Evolutionary conservation across 2,113 vertebrate species (phyloP).

Genomic region (Passerina amoena): DNA sequence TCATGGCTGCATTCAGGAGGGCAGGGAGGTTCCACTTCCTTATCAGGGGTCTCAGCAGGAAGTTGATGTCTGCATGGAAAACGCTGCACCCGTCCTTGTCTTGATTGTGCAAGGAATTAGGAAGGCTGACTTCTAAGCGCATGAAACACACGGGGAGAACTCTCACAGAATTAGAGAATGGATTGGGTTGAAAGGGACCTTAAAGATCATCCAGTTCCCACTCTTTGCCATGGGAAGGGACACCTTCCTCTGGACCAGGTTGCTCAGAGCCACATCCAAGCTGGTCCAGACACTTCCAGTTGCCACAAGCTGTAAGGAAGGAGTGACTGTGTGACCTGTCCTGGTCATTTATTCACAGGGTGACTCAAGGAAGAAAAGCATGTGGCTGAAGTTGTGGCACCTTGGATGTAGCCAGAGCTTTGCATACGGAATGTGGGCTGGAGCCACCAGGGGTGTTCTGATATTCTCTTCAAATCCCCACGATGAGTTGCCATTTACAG

Average conservation of each 20-base stretch:
- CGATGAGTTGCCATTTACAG: accelerated
- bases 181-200: not conserved
- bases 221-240: not conserved
- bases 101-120: not conserved
- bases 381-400: not conserved
- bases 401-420: not conserved
- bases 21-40: not conserved
- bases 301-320: not conserved
- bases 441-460: not conserved
- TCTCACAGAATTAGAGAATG: not conserved
- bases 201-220: not conserved
- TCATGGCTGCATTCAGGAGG: not conserved
- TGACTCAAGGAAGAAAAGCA: not conserved
- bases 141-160: not conserved
- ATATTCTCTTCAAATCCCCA: not conserved
- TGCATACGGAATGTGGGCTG: not conserved
- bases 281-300: not conserved
- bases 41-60: not conserved
- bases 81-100: not conserved
- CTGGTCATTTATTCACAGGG: not conserved
- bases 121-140: not conserved
- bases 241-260: not conserved
- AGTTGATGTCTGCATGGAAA: not conserved
- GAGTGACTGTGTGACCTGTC: not conserved
- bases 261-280: not conserved